Percentiles rank a stretch among this genome's conserved stretches.
phyloP scores from a whole-genome alignment of 2,888 invertebrate species.

The Caenorhabditis sp. region DNA sequence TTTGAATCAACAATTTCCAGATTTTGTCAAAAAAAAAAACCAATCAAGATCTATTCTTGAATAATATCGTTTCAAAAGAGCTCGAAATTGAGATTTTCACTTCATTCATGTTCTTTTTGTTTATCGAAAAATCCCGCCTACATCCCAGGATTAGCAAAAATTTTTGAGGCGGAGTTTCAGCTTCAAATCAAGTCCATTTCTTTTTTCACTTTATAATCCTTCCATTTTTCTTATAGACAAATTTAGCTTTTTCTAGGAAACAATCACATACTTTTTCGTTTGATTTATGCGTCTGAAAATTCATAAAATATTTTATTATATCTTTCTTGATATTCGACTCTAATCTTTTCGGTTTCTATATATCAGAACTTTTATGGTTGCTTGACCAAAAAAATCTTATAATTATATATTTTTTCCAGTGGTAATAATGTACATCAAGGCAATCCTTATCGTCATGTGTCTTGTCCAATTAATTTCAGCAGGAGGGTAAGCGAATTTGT shows the following conservation, averaged over 20 bases:
- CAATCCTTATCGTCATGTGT: slow-evolving; percentile 17
- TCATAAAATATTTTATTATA: neutral
- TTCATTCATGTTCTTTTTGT: neutral
- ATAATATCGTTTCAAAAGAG: no score
- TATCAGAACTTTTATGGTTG: neutral
- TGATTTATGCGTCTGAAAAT: neutral
- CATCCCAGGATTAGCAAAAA: neutral
- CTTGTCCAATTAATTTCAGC: slow-evolving; percentile 8
- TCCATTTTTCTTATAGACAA: neutral
- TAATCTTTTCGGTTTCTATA: neutral
- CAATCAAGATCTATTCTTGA: neutral
- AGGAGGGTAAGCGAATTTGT: slow-evolving; percentile 9
- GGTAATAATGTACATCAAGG: slow-evolving; percentile 41
- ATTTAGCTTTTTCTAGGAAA: neutral
- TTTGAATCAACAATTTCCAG: no score
- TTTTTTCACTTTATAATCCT: neutral
- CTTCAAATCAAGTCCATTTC: slow-evolving; percentile 3
- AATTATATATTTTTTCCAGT: slow-evolving; percentile 13
- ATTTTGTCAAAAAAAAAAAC: neutral
- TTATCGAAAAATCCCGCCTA: neutral
- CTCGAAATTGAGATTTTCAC: neutral
- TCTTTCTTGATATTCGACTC: neutral
- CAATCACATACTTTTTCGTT: neutral
- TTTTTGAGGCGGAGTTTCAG: slow-evolving; percentile 2
- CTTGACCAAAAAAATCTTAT: no score